Percentiles rank a stretch among this genome's conserved stretches.
These are phyloP conservation scores for Cyprinodon variegatus DNA, from an alignment of 2,113 vertebrate genomes.

Conservation along the genomic window DNA sequence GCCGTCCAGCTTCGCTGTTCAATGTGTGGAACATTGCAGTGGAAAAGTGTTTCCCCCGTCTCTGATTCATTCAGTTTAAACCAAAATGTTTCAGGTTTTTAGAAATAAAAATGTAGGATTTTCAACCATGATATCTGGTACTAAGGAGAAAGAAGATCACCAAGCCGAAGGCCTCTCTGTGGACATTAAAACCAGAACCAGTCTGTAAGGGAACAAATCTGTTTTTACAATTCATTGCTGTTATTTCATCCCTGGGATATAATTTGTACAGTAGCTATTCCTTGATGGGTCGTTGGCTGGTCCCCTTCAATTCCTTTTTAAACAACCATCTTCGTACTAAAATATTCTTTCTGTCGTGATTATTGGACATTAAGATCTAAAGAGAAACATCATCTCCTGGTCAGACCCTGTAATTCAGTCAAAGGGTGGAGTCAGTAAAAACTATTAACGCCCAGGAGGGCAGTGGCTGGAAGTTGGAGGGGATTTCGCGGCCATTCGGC, in stretches of 20 bases:
- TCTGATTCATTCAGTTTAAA: background rate
- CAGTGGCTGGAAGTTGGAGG: too few relatives aligned
- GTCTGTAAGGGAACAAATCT: background rate
- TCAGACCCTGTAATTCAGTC: too few relatives aligned
- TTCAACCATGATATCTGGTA: background rate
- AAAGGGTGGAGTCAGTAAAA: too few relatives aligned
- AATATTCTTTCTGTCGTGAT: too few relatives aligned
- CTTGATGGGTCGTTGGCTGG: too few relatives aligned
- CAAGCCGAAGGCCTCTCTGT: background rate
- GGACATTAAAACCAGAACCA: background rate
- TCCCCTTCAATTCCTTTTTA: too few relatives aligned
- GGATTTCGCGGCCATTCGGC: too few relatives aligned
- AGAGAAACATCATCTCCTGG: too few relatives aligned
- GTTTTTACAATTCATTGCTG: too few relatives aligned
- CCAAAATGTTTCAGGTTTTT: background rate
- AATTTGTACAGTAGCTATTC: slow-evolving; percentile 10
- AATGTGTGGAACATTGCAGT: slow-evolving; percentile 20
- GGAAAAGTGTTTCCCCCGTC: background rate
- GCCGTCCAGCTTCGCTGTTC: slow-evolving; percentile 65
- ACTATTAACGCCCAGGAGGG: too few relatives aligned
- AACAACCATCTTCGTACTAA: too few relatives aligned
- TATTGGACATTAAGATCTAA: too few relatives aligned
- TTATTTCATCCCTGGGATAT: slow-evolving; percentile 22
- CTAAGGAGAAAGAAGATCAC: background rate
- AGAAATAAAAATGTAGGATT: background rate